Evolutionary conservation across 2,797 vertebrate species (phyloP).

Genomic region (Phoeniculus purpureus): DNA sequence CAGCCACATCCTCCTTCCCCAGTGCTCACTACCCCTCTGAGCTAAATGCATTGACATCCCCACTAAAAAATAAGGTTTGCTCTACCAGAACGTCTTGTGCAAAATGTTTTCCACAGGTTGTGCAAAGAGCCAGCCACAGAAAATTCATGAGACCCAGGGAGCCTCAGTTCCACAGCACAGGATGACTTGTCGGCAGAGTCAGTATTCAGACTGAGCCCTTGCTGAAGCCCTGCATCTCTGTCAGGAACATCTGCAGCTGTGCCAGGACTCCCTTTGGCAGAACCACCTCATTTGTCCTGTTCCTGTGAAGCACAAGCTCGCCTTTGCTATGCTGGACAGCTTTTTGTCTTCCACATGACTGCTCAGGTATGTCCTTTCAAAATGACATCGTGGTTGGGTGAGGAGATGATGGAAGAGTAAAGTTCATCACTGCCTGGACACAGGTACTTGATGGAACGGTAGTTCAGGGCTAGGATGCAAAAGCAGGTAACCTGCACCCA

Average conservation of each 20-base stretch:
- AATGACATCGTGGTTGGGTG: background rate
- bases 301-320: background rate
- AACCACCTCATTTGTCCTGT: background rate
- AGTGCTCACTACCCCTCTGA: background rate
- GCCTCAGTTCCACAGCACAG: slow-evolving; percentile 9
- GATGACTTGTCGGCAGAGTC: background rate
- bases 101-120: slow-evolving; percentile 71
- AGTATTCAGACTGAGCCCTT: background rate
- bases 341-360: background rate
- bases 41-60: background rate
- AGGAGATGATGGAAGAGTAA: background rate
- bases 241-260: background rate
- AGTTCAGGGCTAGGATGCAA: background rate
- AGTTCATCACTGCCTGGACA: background rate
- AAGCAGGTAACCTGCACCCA: background rate
- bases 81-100: slow-evolving; percentile 73
- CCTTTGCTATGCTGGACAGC: background rate
- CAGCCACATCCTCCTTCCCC: background rate
- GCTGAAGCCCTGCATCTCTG: background rate
- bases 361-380: background rate
- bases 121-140: slow-evolving; percentile 64
- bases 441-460: no score
- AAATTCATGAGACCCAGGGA: slow-evolving; percentile 51
- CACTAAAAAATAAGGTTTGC: background rate
- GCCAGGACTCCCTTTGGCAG: background rate